Evolutionary conservation across 2,888 invertebrate species (phyloP).

Genomic region (Azorinus chamasolen): DNA sequence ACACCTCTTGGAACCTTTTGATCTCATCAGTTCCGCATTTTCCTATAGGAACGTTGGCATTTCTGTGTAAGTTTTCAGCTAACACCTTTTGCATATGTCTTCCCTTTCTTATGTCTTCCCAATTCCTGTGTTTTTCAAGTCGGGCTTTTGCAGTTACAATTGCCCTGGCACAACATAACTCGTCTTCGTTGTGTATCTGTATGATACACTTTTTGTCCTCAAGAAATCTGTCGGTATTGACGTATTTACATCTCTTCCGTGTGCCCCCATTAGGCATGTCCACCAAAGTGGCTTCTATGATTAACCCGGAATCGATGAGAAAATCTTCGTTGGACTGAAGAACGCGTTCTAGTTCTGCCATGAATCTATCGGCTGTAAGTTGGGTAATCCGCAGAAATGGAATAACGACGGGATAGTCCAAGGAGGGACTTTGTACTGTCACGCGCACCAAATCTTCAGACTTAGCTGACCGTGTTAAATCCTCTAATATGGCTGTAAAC

Average conservation of each 20-base stretch:
- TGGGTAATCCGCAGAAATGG: slow-evolving; percentile 7
- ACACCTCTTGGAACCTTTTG: slow-evolving; percentile 21
- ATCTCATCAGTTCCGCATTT: slow-evolving; percentile 43
- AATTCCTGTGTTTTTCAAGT: slow-evolving; percentile 33
- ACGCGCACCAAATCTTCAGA: slow-evolving; percentile 25
- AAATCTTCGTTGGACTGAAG: slow-evolving; percentile 31
- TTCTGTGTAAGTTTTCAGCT: slow-evolving; percentile 27
- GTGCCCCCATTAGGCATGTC: slow-evolving; percentile 29
- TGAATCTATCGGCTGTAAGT: slow-evolving; percentile 27
- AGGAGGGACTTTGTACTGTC: slow-evolving; percentile 27
- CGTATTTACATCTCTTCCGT: slow-evolving; percentile 20
- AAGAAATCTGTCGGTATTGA: slow-evolving; percentile 34
- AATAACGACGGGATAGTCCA: slow-evolving; percentile 39
- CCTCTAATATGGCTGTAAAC: slow-evolving; percentile 15
- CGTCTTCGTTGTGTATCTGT: slow-evolving; percentile 43
- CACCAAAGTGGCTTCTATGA: slow-evolving; percentile 40
- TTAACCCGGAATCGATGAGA: slow-evolving; percentile 24
- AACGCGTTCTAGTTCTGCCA: slow-evolving; percentile 33
- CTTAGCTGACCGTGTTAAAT: slow-evolving; percentile 29
- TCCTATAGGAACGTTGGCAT: slow-evolving; percentile 23
- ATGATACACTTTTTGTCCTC: slow-evolving; percentile 38
- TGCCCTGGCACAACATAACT: too few relatives aligned
- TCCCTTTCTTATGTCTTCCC: slow-evolving; percentile 27
- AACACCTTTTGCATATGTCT: slow-evolving; percentile 22
- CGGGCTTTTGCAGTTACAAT: slow-evolving; percentile 45